Percentiles rank a stretch among this genome's conserved stretches.
phyloP scores from a whole-genome alignment of 1,140 invertebrate species.

The Gryon sp. region DNA sequence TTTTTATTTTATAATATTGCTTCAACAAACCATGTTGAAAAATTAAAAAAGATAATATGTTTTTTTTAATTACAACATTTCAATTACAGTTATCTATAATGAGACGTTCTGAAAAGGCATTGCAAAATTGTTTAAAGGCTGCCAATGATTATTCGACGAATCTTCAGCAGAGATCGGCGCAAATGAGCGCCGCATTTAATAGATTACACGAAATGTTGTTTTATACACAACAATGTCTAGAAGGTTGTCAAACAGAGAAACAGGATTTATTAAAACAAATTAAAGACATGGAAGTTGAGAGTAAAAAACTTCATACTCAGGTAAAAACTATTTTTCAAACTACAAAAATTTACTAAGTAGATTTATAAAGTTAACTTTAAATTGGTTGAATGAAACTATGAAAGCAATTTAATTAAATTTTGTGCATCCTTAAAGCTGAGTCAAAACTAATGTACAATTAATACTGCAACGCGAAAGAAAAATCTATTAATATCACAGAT shows the following conservation, averaged over 20 bases:
- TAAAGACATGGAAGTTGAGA: constrained; percentile 61
- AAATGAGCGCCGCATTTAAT: constrained; percentile 77
- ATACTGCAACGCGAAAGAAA: not conserved
- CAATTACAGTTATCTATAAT: constrained; percentile 75
- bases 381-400: no score
- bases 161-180: constrained; percentile 79
- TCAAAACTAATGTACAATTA: no score
- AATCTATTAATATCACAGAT: not conserved
- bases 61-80: no score
- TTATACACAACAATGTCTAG: constrained; percentile 79
- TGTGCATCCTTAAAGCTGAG: no score
- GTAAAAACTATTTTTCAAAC: constrained; percentile 15
- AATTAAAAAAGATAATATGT: no score
- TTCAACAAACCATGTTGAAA: no score
- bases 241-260: constrained; percentile 74
- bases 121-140: constrained; percentile 80
- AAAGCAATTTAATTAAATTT: no score
- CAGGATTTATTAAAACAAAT: constrained; percentile 61
- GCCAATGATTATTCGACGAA: constrained; percentile 78
- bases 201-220: constrained; percentile 79
- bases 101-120: constrained; percentile 78
- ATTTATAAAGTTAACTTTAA: no score
- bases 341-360: no score
- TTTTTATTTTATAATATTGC: no score
- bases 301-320: constrained; percentile 61